Conservation (phyloP, 2,888 invertebrate species). For the Drosophila maculinotata region DNA sequence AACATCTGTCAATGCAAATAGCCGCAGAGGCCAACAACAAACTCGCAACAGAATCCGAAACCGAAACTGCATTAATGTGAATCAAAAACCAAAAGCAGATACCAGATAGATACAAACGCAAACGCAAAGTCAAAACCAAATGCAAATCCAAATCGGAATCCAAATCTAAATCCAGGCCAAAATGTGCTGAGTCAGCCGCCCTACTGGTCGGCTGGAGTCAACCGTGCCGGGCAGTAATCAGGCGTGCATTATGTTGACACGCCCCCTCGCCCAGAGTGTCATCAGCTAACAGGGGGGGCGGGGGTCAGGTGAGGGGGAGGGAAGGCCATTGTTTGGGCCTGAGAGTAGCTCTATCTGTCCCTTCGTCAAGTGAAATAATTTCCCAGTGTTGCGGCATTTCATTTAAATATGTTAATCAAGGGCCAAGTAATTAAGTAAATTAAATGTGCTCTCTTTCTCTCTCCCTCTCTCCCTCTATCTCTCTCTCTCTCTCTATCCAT, state of each 20-base stretch:
- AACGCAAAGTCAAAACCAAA: slow-evolving; percentile 8
- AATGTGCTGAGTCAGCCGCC: slow-evolving; percentile 43
- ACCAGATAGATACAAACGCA: too few relatives aligned
- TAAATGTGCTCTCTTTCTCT: slow-evolving; percentile 60
- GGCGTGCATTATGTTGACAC: slow-evolving; percentile 63
- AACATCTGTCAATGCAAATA: too few relatives aligned
- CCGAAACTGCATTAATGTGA: background rate
- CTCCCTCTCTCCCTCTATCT: slow-evolving; percentile 1
- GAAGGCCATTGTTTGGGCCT: too few relatives aligned
- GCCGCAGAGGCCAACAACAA: too few relatives aligned
- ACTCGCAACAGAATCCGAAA: too few relatives aligned
- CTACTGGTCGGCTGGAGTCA: too few relatives aligned
- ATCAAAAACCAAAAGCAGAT: background rate
- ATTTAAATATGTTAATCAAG: slow-evolving; percentile 73
- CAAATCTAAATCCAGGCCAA: slow-evolving; percentile 6
- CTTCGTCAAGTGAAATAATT: slow-evolving; percentile 46
- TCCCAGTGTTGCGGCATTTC: slow-evolving; percentile 60
- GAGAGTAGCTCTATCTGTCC: background rate
- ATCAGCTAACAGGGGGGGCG: background rate
- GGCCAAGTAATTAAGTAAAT: slow-evolving; percentile 78
- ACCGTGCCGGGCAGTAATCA: slow-evolving; percentile 41
- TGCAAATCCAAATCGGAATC: slow-evolving; percentile 17
- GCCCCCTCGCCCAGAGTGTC: too few relatives aligned
- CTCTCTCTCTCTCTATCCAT: too few relatives aligned
- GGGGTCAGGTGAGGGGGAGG: too few relatives aligned